Conservation (phyloP, 2,797 vertebrate genomes). For the Cottoperca gobio region DNA sequence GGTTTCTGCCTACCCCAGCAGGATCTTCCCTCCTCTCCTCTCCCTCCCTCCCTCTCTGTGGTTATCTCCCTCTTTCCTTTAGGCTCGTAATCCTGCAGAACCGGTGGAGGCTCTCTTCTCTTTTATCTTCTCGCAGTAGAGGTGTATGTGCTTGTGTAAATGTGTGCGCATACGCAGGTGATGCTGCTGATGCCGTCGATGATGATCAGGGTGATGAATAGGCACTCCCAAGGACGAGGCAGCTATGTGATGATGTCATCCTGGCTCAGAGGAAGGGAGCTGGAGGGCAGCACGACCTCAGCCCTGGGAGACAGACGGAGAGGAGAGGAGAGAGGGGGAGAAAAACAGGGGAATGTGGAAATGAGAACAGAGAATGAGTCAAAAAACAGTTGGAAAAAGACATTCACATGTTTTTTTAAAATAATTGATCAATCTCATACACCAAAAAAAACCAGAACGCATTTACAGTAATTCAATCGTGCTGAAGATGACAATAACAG, state of each 20-base stretch:
- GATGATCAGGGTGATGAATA: conserved; percentile 83
- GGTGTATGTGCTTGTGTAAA: conserved; percentile 37
- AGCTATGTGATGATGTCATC: conserved; percentile 82
- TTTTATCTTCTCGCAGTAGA: conserved; percentile 58
- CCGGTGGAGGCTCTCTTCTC: conserved; percentile 40
- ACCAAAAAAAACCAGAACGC: neutral
- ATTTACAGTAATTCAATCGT: conserved; percentile 20
- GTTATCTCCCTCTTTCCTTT: conserved; percentile 48
- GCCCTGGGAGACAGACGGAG: conserved; percentile 54
- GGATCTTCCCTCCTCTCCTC: conserved; percentile 47
- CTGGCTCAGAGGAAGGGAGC: conserved; percentile 63
- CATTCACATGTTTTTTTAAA: neutral
- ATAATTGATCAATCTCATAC: conserved; percentile 3
- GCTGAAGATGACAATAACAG: conserved; percentile 29
- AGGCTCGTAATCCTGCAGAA: conserved; percentile 55
- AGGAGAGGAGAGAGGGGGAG: conserved; percentile 9
- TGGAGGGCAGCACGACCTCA: conserved; percentile 81
- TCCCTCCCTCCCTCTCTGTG: conserved; percentile 32
- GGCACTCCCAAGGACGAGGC: conserved; percentile 70
- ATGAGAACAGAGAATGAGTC: conserved; percentile 1
- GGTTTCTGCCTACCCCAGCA: conserved; percentile 80
- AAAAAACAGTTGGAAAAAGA: neutral
- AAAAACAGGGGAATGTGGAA: conserved; percentile 1
- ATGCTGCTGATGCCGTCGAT: conserved; percentile 75
- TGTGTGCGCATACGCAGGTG: conserved; percentile 58